Conservation (phyloP, 2,113 vertebrate genomes). For the Ameiurus melas region DNA sequence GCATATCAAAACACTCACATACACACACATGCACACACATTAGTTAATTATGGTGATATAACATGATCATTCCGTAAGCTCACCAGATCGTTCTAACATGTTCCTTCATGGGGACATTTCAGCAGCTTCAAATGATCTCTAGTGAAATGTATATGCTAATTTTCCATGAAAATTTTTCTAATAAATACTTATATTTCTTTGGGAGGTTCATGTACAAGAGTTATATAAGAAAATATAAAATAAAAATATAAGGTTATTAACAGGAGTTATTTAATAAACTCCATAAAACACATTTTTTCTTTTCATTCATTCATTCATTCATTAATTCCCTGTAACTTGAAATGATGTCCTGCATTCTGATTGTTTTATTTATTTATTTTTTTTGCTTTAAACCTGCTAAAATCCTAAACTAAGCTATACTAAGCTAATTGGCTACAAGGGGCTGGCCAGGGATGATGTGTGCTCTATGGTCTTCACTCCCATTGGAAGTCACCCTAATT, state of each 20-base stretch:
- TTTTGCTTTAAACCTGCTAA: too few relatives aligned
- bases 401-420: too few relatives aligned
- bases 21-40: neutral
- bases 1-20: neutral
- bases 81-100: neutral
- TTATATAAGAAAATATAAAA: too few relatives aligned
- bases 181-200: neutral
- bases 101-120: constrained; percentile 23
- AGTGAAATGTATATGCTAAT: constrained; percentile 26
- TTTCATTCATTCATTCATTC: too few relatives aligned
- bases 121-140: constrained; percentile 19
- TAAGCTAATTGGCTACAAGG: too few relatives aligned
- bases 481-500: too few relatives aligned
- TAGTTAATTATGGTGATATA: constrained; percentile 30
- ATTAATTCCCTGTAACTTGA: too few relatives aligned
- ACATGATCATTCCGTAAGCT: constrained; percentile 33
- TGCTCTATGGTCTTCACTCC: too few relatives aligned
- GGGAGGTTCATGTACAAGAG: neutral
- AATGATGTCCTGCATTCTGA: too few relatives aligned
- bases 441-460: too few relatives aligned
- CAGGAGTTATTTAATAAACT: neutral
- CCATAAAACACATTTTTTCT: too few relatives aligned
- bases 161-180: neutral
- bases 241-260: neutral
- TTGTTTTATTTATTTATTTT: too few relatives aligned